Percentiles rank a stretch among this genome's conserved stretches.
Conservation (phyloP, 2,797 vertebrate genomes). For the Siniperca obscura region DNA sequence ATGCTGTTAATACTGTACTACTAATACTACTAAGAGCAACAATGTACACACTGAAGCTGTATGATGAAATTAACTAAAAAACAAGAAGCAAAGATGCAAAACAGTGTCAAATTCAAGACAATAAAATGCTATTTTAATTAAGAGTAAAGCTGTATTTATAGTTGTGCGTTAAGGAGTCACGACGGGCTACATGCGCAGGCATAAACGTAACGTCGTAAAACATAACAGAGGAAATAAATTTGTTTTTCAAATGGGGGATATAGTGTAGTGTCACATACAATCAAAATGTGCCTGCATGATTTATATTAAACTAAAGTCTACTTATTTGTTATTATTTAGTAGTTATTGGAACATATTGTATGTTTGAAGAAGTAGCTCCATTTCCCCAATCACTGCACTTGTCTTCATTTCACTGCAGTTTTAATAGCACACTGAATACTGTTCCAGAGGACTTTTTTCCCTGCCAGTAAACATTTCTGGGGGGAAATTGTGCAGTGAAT, state of each 20-base stretch:
- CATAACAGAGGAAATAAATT: not conserved
- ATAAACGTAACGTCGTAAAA: not conserved
- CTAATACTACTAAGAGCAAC: not conserved
- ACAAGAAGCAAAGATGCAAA: not conserved
- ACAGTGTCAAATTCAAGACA: not conserved
- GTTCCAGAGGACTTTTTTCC: constrained; percentile 27
- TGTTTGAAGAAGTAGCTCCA: not conserved
- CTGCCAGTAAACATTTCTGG: constrained; percentile 50
- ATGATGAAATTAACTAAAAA: not conserved
- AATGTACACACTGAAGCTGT: not conserved
- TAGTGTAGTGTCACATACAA: not conserved
- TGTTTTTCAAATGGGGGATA: not conserved
- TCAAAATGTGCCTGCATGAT: not conserved
- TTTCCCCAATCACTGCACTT: constrained; percentile 9
- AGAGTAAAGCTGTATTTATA: not conserved
- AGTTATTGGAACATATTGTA: not conserved
- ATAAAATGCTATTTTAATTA: not conserved
- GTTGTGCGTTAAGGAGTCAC: no score
- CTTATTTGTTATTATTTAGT: not conserved
- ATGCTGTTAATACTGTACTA: not conserved
- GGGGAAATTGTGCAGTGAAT: constrained; percentile 39
- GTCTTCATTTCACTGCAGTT: constrained; percentile 34
- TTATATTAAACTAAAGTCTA: not conserved
- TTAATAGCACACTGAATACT: constrained; percentile 27
- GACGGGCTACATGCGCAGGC: not conserved